phyloP scores from a whole-genome alignment of 2,113 vertebrate genomes.

The Stigmatopora nigra region DNA sequence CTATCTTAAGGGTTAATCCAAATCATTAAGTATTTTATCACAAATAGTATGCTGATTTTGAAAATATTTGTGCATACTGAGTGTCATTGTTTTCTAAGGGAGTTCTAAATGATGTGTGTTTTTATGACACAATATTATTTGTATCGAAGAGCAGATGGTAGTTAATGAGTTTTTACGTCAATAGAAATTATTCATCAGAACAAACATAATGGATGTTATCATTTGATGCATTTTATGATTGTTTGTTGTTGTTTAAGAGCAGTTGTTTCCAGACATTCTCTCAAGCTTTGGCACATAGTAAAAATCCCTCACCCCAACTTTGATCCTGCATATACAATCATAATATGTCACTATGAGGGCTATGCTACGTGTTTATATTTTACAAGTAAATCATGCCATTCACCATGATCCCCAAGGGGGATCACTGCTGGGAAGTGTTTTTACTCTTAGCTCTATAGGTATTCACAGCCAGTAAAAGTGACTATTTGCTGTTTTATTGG shows the following conservation, averaged over 20 bases:
- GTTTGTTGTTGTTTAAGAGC: not conserved
- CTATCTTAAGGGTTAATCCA: constrained; percentile 21
- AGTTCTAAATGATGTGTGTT: too few relatives aligned
- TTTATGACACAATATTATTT: not conserved
- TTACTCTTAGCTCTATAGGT: constrained; percentile 20
- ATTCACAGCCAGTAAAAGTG: constrained; percentile 24
- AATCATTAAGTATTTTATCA: constrained; percentile 1
- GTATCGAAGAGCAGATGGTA: not conserved
- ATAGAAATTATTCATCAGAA: not conserved
- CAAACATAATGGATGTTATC: not conserved
- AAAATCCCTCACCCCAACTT: constrained; percentile 1
- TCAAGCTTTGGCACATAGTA: constrained; percentile 1
- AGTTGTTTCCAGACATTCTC: not conserved
- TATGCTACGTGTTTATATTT: constrained; percentile 27
- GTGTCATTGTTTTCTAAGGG: too few relatives aligned
- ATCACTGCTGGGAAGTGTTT: constrained; percentile 19
- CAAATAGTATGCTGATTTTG: too few relatives aligned
- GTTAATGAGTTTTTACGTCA: not conserved
- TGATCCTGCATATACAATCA: constrained; percentile 4
- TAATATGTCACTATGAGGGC: constrained; percentile 8
- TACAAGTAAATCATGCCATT: constrained; percentile 17
- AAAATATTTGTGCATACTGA: too few relatives aligned
- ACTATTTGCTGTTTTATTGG: constrained; percentile 21
- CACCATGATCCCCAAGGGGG: constrained; percentile 33
- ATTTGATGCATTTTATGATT: not conserved